Evolutionary conservation across 2,797 vertebrate species (phyloP).

Genomic region (Perodicticus potto): DNA sequence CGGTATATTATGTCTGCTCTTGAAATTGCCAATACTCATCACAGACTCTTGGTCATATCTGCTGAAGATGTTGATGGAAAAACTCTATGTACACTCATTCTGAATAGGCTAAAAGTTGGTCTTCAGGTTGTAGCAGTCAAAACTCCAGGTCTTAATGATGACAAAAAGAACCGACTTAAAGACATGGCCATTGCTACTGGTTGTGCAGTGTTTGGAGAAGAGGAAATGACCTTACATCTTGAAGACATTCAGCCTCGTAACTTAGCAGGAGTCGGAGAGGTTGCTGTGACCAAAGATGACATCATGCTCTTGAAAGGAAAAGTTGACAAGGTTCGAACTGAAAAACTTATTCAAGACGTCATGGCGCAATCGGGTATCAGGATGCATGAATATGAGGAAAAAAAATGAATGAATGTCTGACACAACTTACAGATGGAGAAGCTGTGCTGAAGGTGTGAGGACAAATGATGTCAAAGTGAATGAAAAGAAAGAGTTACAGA

Average conservation of each 20-base stretch:
- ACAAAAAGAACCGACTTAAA: neutral
- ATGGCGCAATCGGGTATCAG: neutral
- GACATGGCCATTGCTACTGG: neutral
- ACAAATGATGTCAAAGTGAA: slow-evolving; percentile 88
- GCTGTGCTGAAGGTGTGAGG: neutral
- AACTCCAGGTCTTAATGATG: neutral
- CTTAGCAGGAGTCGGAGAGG: neutral
- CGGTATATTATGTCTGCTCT: neutral
- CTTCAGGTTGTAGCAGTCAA: neutral
- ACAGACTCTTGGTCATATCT: neutral
- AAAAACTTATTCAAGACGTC: neutral
- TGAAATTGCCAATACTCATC: neutral
- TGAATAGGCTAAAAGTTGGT: neutral
- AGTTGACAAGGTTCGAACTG: neutral
- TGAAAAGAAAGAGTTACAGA: slow-evolving; percentile 98
- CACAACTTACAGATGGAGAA: neutral
- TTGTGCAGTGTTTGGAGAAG: neutral
- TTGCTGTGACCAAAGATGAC: neutral
- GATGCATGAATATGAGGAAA: neutral
- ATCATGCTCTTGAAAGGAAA: neutral
- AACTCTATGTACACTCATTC: neutral
- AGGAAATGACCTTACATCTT: neutral
- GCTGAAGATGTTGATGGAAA: neutral
- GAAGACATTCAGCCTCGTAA: neutral
- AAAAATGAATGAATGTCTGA: neutral